Conservation (phyloP, 2,888 invertebrate genomes). For the Dynastes maya region DNA sequence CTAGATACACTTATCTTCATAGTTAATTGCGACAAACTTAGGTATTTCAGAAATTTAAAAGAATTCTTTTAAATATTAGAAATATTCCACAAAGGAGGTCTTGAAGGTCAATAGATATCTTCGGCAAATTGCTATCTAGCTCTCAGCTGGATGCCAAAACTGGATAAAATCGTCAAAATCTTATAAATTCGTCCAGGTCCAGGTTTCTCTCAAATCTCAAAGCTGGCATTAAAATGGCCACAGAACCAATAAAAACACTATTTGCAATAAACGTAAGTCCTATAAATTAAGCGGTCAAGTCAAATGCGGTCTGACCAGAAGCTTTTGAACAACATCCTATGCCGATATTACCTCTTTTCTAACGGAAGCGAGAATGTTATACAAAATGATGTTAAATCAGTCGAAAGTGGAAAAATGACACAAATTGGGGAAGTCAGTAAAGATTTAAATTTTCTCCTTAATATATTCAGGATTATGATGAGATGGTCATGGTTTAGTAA, state of each 20-base stretch:
- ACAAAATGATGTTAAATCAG: slow-evolving; percentile 83
- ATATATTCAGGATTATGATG: too few relatives aligned
- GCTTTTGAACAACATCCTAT: slow-evolving; percentile 91
- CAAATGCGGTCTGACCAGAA: slow-evolving; percentile 86
- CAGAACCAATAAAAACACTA: slow-evolving; percentile 88
- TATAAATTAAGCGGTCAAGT: slow-evolving; percentile 79
- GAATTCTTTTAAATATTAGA: too few relatives aligned
- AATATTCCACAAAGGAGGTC: slow-evolving; percentile 79
- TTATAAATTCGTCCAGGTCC: slow-evolving; percentile 90
- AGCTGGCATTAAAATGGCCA: slow-evolving; percentile 93
- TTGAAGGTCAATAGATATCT: slow-evolving; percentile 89
- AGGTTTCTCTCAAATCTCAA: slow-evolving; percentile 90
- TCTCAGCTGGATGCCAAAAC: slow-evolving; percentile 87
- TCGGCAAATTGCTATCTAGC: slow-evolving; percentile 93
- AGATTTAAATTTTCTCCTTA: too few relatives aligned
- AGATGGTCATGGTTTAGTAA: too few relatives aligned
- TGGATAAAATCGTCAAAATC: slow-evolving; percentile 86
- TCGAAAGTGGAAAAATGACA: slow-evolving; percentile 82
- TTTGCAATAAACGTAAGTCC: neutral
- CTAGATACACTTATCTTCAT: too few relatives aligned
- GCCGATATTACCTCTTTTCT: slow-evolving; percentile 92
- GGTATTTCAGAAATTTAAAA: too few relatives aligned
- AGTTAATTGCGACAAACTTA: too few relatives aligned
- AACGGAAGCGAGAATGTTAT: slow-evolving; percentile 83
- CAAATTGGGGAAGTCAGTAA: slow-evolving; percentile 74